Percentiles rank a stretch among this genome's conserved stretches.
phyloP scores from a whole-genome alignment of 2,113 vertebrate genomes.

The Trogon surrucura region DNA sequence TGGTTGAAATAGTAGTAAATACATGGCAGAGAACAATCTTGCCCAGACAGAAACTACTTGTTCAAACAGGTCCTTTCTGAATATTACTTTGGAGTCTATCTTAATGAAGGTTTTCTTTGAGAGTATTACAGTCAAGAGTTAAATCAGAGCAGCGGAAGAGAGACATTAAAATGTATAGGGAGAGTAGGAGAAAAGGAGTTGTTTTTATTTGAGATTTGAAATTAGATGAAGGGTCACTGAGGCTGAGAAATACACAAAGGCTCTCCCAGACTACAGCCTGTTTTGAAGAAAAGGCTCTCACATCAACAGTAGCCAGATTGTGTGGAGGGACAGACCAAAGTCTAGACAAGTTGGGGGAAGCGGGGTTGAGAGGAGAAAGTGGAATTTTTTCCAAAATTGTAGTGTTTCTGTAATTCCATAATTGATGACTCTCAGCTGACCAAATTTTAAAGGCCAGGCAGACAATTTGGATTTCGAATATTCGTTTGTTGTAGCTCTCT shows the following conservation, averaged over 20 bases:
- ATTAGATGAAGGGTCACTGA: constrained; percentile 24
- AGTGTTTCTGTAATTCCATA: not conserved
- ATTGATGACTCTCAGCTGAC: not conserved
- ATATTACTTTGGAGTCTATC: constrained; percentile 12
- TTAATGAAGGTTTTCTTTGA: constrained; percentile 55
- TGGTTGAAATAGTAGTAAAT: constrained; percentile 16
- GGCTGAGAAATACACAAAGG: constrained; percentile 45
- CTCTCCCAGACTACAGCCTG: constrained; percentile 28
- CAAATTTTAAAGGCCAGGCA: not conserved
- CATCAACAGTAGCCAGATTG: constrained; percentile 47
- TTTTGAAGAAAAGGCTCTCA: constrained; percentile 29
- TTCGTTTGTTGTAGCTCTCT: not conserved
- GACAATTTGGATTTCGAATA: not conserved
- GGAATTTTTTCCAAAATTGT: not conserved
- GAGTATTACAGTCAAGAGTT: constrained; percentile 38
- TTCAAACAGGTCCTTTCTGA: constrained; percentile 25
- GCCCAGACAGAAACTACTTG: constrained; percentile 46
- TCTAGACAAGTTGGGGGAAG: not conserved
- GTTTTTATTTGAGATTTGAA: constrained; percentile 42
- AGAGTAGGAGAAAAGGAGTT: constrained; percentile 28
- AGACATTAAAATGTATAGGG: constrained; percentile 35
- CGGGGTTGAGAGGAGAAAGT: not conserved
- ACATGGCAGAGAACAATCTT: constrained; percentile 3
- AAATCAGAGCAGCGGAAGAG: constrained; percentile 42
- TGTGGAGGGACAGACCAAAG: constrained; percentile 12